A percentile compares a stretch with the other conserved stretches of the same genome.
Evolutionary conservation across 2,113 vertebrate genomes (phyloP).

Genomic region (Pithys albifrons): DNA sequence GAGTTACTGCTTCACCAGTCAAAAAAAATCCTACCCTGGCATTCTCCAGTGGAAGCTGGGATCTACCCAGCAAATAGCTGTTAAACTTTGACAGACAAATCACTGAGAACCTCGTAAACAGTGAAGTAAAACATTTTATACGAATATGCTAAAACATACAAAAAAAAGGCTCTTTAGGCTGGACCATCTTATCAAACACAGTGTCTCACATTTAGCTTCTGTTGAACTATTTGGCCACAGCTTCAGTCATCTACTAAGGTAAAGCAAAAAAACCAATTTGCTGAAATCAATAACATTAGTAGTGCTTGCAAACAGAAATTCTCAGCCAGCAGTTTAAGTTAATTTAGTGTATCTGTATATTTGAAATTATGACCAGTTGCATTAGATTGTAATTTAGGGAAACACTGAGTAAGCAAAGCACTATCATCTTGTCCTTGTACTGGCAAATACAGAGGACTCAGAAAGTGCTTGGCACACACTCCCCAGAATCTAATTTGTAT

Average conservation of each 20-base stretch:
- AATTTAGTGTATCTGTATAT: background rate
- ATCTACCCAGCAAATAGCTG: background rate
- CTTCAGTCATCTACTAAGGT: background rate
- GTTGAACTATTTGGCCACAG: background rate
- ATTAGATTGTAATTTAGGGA: background rate
- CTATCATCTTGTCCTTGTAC: background rate
- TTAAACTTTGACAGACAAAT: background rate
- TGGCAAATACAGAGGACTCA: background rate
- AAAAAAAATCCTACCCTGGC: background rate
- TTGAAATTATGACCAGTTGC: background rate
- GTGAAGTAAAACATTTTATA: background rate
- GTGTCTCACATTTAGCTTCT: background rate
- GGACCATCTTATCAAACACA: background rate
- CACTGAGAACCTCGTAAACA: background rate
- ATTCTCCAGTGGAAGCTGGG: background rate
- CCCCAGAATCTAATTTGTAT: background rate
- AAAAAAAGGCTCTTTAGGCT: background rate
- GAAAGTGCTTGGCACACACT: background rate
- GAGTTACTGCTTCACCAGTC: background rate
- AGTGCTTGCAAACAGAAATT: constrained; percentile 3
- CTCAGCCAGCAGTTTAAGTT: background rate
- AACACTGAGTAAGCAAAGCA: background rate
- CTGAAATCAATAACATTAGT: background rate
- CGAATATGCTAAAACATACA: background rate
- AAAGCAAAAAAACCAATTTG: background rate